Evolutionary conservation across 1,140 invertebrate species (phyloP).

Genomic region (Odontomachus brunneus): DNA sequence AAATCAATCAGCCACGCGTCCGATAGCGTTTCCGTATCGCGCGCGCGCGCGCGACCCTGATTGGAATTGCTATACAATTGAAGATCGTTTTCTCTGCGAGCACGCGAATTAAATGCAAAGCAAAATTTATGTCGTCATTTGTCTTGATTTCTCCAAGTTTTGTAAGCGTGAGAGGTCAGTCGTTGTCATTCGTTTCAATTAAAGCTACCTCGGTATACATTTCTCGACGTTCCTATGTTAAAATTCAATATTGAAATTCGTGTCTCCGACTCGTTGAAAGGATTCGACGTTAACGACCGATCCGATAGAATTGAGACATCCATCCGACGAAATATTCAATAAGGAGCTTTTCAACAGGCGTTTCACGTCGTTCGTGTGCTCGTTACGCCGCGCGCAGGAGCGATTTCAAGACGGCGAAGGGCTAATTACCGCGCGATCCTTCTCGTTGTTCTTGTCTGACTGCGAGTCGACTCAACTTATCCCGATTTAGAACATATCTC

Average conservation of each 20-base stretch:
- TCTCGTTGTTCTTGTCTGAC: constrained; percentile 20
- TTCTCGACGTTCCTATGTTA: background rate
- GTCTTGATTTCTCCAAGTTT: too few species aligned
- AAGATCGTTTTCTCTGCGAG: too few species aligned
- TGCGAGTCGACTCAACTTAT: constrained; percentile 20
- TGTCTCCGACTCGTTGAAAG: background rate
- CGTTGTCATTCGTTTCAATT: background rate
- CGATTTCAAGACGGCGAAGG: background rate
- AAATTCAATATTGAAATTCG: background rate
- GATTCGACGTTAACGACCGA: background rate
- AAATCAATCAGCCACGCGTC: constrained; percentile 22
- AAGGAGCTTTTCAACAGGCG: background rate
- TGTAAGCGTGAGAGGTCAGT: too few species aligned
- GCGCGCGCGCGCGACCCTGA: too few species aligned
- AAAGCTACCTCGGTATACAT: background rate
- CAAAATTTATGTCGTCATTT: too few species aligned
- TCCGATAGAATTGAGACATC: background rate
- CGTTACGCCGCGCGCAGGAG: background rate
- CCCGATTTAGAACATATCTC: background rate
- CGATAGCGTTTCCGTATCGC: constrained; percentile 4
- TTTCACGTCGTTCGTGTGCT: background rate
- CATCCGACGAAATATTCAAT: background rate
- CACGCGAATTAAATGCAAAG: too few species aligned
- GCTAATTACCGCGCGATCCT: background rate
- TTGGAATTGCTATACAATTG: too few species aligned